Evolutionary conservation across 1,140 invertebrate genomes (phyloP).

Genomic region (Scaptomyza hsui): DNA sequence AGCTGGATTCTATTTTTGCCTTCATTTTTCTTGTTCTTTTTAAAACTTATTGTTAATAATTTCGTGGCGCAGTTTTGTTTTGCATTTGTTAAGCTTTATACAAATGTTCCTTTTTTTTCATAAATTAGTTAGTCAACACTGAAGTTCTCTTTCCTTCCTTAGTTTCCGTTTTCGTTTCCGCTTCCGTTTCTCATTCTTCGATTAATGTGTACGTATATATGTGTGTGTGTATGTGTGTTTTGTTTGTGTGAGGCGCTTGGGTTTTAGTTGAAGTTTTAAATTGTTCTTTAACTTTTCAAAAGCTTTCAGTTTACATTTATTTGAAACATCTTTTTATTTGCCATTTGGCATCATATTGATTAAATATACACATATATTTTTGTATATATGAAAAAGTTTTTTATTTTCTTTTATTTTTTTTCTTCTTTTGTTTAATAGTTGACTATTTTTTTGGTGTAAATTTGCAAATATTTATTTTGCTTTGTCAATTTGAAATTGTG

Average conservation of each 20-base stretch:
- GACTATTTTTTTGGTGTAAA: constrained; percentile 35
- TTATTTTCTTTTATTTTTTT: constrained; percentile 24
- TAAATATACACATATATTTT: constrained; percentile 56
- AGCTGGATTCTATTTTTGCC: constrained; percentile 36
- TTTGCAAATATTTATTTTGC: too few species aligned
- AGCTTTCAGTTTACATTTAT: constrained; percentile 79
- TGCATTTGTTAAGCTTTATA: not conserved
- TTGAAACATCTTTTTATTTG: constrained; percentile 66
- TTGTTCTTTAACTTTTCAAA: constrained; percentile 66
- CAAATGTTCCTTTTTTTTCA: not conserved
- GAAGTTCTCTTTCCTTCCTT: constrained; percentile 11
- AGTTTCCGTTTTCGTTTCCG: constrained; percentile 15
- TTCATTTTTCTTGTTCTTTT: constrained; percentile 8
- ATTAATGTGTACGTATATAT: too few species aligned
- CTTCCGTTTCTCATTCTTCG: constrained; percentile 3
- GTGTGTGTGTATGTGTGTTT: constrained; percentile 25
- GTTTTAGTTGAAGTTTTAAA: constrained; percentile 25
- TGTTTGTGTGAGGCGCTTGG: constrained; percentile 63
- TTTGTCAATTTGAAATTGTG: constrained; percentile 23
- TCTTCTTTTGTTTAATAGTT: constrained; percentile 3
- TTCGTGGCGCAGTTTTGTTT: not conserved
- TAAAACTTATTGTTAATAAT: constrained; percentile 19
- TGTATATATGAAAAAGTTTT: constrained; percentile 32
- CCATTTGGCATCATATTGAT: constrained; percentile 60
- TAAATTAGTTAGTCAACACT: constrained; percentile 6